Percentiles rank a stretch among this genome's conserved stretches.
Evolutionary conservation across 2,113 vertebrate species (phyloP).

Genomic region (Lipotes vexillifer): DNA sequence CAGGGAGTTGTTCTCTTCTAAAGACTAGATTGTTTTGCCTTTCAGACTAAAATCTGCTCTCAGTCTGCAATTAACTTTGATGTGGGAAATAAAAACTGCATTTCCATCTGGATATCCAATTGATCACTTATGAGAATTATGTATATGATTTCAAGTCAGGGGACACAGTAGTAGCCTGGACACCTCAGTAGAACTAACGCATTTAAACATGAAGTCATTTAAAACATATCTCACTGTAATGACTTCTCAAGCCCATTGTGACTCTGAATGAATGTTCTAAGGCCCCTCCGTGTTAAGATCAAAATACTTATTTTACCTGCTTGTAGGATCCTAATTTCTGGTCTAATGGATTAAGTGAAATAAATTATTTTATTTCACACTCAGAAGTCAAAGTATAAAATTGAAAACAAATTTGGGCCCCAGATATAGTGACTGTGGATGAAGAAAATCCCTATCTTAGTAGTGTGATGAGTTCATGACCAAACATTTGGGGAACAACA

Average conservation of each 20-base stretch:
- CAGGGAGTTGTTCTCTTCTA: neutral
- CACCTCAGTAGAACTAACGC: neutral
- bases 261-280: neutral
- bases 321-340: neutral
- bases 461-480: neutral
- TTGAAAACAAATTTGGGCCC: neutral
- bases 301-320: neutral
- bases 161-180: neutral
- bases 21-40: neutral
- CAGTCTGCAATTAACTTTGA: neutral
- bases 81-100: neutral
- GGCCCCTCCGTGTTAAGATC: neutral
- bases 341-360: neutral
- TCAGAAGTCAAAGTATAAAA: neutral
- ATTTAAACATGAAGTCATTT: slow-evolving; percentile 19
- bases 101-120: neutral
- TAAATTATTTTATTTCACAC: neutral
- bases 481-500: neutral
- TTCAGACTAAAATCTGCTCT: neutral
- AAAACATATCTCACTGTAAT: neutral
- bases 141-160: neutral
- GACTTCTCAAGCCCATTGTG: neutral
- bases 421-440: neutral
- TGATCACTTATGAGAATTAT: neutral
- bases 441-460: neutral